These are phyloP conservation scores for Mycalesis mineus DNA, from an alignment of 2,888 invertebrate species.

Conservation along the genomic window DNA sequence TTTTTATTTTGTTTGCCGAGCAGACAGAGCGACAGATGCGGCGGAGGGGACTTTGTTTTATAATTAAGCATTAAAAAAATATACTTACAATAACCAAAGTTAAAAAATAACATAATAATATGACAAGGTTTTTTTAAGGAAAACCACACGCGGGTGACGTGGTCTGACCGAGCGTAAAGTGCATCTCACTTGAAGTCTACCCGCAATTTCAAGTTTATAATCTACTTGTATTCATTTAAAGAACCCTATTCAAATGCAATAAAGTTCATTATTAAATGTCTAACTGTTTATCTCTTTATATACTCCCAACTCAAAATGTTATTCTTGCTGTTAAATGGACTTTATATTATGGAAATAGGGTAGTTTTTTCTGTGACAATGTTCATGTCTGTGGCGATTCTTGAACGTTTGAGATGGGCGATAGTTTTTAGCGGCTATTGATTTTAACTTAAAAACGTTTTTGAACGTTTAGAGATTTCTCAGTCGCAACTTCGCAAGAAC, in stretches of 20 bases:
- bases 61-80: too few species aligned
- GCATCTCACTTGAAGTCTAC: slow-evolving; percentile 14
- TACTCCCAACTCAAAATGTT: not conserved
- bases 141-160: slow-evolving; percentile 9
- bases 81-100: too few species aligned
- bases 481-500: not conserved
- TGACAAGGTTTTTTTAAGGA: not conserved
- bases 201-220: slow-evolving; percentile 16
- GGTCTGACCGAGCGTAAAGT: slow-evolving; percentile 13
- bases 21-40: too few species aligned
- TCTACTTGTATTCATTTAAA: not conserved
- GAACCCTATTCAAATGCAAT: not conserved
- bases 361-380: not conserved
- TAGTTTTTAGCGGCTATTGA: slow-evolving; percentile 13
- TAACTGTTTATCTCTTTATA: not conserved
- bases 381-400: slow-evolving; percentile 3
- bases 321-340: not conserved
- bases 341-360: not conserved
- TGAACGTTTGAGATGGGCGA: slow-evolving; percentile 9
- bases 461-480: not conserved
- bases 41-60: too few species aligned
- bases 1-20: too few species aligned
- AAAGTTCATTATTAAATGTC: not conserved
- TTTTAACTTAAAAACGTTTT: slow-evolving; percentile 14
- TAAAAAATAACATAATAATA: too few species aligned